Evolutionary conservation across 2,797 vertebrate genomes (phyloP).

Genomic region (Myotis planiceps): DNA sequence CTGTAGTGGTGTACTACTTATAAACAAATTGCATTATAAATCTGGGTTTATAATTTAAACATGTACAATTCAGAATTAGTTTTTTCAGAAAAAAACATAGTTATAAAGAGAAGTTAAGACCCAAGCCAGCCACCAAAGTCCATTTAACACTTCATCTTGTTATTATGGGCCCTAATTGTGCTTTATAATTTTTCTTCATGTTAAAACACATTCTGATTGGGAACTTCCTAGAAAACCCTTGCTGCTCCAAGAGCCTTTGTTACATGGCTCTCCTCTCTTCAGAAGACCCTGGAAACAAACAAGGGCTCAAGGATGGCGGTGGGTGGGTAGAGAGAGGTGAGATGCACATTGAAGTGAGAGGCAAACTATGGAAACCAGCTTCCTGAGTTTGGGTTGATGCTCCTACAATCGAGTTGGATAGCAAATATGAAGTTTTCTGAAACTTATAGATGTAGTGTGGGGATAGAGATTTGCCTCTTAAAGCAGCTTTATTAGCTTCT

Average conservation of each 20-base stretch:
- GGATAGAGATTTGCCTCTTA: not conserved
- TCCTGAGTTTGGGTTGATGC: not conserved
- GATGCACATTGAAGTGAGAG: not conserved
- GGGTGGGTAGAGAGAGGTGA: not conserved
- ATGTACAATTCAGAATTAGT: constrained; percentile 9
- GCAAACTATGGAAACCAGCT: not conserved
- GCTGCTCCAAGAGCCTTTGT: not conserved
- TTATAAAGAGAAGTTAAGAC: not conserved
- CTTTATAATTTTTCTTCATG: not conserved
- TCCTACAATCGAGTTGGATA: not conserved
- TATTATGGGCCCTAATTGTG: not conserved
- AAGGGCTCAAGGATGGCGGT: not conserved
- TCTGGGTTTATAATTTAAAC: constrained; percentile 19
- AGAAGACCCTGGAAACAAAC: not conserved
- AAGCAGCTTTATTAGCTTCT: not conserved
- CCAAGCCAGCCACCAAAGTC: not conserved
- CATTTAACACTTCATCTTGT: not conserved
- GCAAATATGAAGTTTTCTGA: not conserved
- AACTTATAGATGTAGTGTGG: not conserved
- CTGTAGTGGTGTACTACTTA: not conserved
- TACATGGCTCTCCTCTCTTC: not conserved
- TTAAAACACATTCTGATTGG: constrained; percentile 5
- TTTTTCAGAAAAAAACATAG: not conserved
- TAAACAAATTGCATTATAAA: not conserved
- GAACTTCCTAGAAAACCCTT: not conserved